These are phyloP conservation scores for Stichopus chloronotus DNA, from an alignment of 35 echinoderm and acorn worm genomes.

Conservation along the genomic window DNA sequence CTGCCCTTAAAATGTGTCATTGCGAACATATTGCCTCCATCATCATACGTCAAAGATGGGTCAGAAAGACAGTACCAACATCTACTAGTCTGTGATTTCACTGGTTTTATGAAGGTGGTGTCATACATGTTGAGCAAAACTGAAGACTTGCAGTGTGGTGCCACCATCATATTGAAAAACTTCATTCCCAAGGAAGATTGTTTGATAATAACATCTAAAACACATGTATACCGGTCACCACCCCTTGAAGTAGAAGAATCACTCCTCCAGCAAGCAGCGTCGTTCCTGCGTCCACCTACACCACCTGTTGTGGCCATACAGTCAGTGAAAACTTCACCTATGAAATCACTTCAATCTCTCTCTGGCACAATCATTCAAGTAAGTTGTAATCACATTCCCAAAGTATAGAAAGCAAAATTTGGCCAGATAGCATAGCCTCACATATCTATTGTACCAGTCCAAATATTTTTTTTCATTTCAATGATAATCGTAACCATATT, in stretches of 20 bases:
- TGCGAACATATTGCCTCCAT: not conserved
- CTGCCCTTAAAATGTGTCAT: conserved; percentile 5
- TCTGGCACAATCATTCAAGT: not conserved
- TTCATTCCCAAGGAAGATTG: not conserved
- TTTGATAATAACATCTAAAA: not conserved
- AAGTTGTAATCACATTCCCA: not conserved
- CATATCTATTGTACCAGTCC: not conserved
- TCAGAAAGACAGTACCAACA: not conserved
- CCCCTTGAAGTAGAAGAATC: not conserved
- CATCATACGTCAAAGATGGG: not conserved
- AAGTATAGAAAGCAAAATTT: too few species aligned
- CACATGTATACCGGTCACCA: conserved; percentile 4
- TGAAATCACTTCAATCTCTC: not conserved
- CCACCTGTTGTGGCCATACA: not conserved
- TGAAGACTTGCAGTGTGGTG: not conserved
- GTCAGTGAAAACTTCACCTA: not conserved
- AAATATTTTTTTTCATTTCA: not conserved
- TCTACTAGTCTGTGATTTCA: not conserved
- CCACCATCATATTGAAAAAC: not conserved
- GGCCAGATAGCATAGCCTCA: not conserved
- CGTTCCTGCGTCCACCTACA: not conserved
- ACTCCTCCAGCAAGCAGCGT: not conserved
- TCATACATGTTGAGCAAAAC: not conserved
- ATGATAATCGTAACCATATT: not conserved
- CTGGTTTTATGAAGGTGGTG: not conserved